Evolutionary conservation across 1,140 invertebrate genomes (phyloP), one percentile per base, ranked within the genome.

Genomic region (Sitodiplosis mosellana): DNA sequence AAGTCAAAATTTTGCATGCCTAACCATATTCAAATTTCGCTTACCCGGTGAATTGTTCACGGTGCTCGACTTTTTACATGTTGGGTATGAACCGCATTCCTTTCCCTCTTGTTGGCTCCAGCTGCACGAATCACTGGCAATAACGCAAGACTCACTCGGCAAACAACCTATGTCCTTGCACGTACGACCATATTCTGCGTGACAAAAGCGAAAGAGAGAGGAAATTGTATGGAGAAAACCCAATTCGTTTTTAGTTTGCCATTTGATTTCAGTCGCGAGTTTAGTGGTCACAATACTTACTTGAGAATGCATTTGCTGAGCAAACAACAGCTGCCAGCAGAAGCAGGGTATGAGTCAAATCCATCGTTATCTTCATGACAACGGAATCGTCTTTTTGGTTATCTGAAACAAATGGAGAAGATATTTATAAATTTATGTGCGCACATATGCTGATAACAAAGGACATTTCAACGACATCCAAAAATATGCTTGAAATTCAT

Each of bases 111-210:
- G 59, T 33, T 64, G 60, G 43, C 65, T 63, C 51, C 65, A 69
- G 4, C 69, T 67, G 59, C 81, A 83, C 2, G 77, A 76, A 55
- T 83, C 79, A 52, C 78, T 75, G 17, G 69, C 74, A 59, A 84
- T 72, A n/a, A 81, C 71, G 58, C 81, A 83, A 47, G 71, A 69
- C 64, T 84, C 74, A 51, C 68, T 78, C 54, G 73, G 78, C 20
- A 72, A 63, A 55, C 81, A 84, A 46, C 80, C 80, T 54, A 84
- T 84, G 56, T 84, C 81, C 53, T 73, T 74, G 59, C 81, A 84
- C 12, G 70, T 72, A 53, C 81, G 72, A 45, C 81, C 81, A 60
- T 81, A 84, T 67, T 83, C 80, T 83, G 60, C 2, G 67, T 70
- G 58, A 51, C 59, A 51, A 53, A 54, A 50, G 48, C 12, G 14